Base-by-base conservation (phyloP, 1,140 invertebrate species). In the Bombyx mandarina region DNA sequence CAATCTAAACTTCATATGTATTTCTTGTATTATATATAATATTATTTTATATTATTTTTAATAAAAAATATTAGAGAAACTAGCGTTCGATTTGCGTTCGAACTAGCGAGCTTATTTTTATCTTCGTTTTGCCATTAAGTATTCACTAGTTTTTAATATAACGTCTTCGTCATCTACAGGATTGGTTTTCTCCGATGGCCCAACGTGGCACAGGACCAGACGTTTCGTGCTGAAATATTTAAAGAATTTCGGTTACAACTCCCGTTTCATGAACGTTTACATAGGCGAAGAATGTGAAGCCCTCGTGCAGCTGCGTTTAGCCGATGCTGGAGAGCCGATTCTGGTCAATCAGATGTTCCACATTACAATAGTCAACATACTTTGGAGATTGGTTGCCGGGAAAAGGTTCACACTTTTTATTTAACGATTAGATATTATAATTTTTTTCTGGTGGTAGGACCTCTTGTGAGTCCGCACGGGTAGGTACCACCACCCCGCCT, bases 311-410 rank as follows among this genome's bases (percentile, higher is more conserved):
- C 56, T 82, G 50, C 63, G 90, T 48, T 56, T 66, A 45, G 42
- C 52, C 18, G 63, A 62, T 45, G 70, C 57, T 6, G 71, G 64
- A 0, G 58, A 65, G 58, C 72, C 84, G 0, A 64, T 92, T 2
- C 54, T 65, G 1, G 89, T 91, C 54, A 88, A 91, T 54, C 67
- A 71, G 6, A 83, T 88, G 45, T 91, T 94, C 57, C 90, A 91
- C 57, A 79, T 93, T 1, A 83, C 90, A 0, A 89, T 93, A 4
- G 68, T 94, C 1, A 95, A 95, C 78, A 90, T 93, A 4, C 77
- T 96, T 1, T 95, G 94, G 92, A 88, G 86, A 44, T 88, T 95
- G 66, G 87, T 94, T 1, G 92, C 93, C 45, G 93, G 93, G 2
- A 88, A 88, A 67, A 88, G 90, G 81, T 86, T 57, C 47, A 10